These are phyloP conservation scores for Acipenser ruthenus DNA, from an alignment of 2,797 vertebrate species.

Conservation along the genomic window DNA sequence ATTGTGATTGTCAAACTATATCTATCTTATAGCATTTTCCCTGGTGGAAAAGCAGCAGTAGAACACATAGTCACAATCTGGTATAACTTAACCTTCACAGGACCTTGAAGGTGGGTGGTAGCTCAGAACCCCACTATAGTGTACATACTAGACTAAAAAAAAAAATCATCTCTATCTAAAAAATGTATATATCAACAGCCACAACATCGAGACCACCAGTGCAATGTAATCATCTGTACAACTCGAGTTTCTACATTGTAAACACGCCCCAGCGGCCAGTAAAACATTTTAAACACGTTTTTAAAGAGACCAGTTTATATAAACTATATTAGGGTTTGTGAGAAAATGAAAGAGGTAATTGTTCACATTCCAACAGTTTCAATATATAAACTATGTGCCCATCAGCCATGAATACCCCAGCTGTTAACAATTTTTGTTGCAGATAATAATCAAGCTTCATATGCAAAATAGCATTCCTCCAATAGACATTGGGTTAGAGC, in stretches of 20 bases:
- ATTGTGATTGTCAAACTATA: too few species aligned
- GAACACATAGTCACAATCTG: constrained; percentile 34
- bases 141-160: constrained; percentile 35
- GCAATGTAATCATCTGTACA: constrained; percentile 29
- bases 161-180: too few species aligned
- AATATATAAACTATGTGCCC: constrained; percentile 77
- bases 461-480: constrained; percentile 71
- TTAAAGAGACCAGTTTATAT: constrained; percentile 61
- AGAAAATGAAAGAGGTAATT: constrained; percentile 81
- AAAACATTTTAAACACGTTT: constrained; percentile 49
- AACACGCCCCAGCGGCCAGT: constrained; percentile 41
- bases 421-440: constrained; percentile 82
- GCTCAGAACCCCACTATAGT: constrained; percentile 23
- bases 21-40: too few species aligned
- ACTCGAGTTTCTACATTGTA: constrained; percentile 35
- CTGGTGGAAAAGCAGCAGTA: constrained; percentile 27
- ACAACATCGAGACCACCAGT: constrained; percentile 37
- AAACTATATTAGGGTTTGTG: constrained; percentile 55
- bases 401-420: constrained; percentile 70
- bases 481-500: constrained; percentile 49
- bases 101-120: constrained; percentile 49
- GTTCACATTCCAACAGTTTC: constrained; percentile 85
- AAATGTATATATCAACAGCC: constrained; percentile 12
- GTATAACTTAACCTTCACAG: constrained; percentile 37
- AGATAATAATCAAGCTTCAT: constrained; percentile 80